Percentiles rank a stretch among this genome's conserved stretches.
These are phyloP conservation scores for Drosophila pseudoobscura DNA, from an alignment of 1,140 invertebrate genomes.

Conservation along the genomic window DNA sequence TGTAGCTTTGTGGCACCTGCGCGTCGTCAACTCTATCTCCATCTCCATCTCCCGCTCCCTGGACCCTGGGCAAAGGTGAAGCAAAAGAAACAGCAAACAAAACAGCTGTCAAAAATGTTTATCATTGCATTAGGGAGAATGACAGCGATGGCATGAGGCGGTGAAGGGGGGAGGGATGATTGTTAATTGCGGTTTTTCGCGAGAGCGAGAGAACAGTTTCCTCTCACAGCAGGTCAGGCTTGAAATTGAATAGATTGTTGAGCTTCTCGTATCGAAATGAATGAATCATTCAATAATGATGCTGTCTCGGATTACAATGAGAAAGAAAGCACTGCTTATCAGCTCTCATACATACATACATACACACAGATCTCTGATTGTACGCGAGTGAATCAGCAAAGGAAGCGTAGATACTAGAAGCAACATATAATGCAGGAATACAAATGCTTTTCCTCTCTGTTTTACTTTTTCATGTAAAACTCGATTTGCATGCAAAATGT, in stretches of 20 bases:
- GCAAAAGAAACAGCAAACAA: slow-evolving; percentile 33
- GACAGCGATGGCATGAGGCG: slow-evolving; percentile 18
- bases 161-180: too few relatives aligned
- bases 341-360: background rate
- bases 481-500: slow-evolving; percentile 72
- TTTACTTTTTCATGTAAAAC: slow-evolving; percentile 58
- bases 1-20: slow-evolving; percentile 52
- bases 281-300: slow-evolving; percentile 28
- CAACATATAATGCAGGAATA: background rate
- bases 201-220: slow-evolving; percentile 12
- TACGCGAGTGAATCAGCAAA: slow-evolving; percentile 13
- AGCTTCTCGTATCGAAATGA: background rate
- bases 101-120: slow-evolving; percentile 67
- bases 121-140: slow-evolving; percentile 32
- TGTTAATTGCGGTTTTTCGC: slow-evolving; percentile 11
- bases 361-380: background rate
- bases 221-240: slow-evolving; percentile 14
- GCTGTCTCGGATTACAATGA: slow-evolving; percentile 1
- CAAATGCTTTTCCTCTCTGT: slow-evolving; percentile 25
- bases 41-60: too few relatives aligned
- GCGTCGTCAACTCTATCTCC: slow-evolving; percentile 8
- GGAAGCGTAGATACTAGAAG: background rate
- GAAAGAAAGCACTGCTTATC: slow-evolving; percentile 19
- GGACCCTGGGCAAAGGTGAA: slow-evolving; percentile 4
- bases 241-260: slow-evolving; percentile 33